Percentiles rank a stretch among this genome's conserved stretches.
Evolutionary conservation across 2,888 invertebrate genomes (phyloP).

Genomic region (Apodemia zela): DNA sequence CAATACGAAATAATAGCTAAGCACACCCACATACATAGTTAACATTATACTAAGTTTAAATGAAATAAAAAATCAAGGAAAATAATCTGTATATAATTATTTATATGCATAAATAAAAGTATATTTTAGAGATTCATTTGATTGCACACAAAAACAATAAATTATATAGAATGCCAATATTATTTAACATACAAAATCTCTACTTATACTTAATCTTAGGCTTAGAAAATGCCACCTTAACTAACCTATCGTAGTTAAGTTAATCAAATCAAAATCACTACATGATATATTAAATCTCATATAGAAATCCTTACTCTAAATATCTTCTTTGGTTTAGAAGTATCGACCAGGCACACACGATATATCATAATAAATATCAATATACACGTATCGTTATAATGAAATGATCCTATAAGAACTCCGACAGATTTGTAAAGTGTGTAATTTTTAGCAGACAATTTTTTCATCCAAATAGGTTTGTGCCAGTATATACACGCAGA

Average conservation of each 20-base stretch:
- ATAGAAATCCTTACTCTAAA: not conserved
- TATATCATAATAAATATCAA: not conserved
- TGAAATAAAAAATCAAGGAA: no score
- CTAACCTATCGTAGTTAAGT: not conserved
- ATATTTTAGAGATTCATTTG: not conserved
- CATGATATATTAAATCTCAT: not conserved
- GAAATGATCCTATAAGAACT: no score
- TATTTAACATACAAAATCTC: not conserved
- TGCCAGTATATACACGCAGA: no score
- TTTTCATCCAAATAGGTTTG: no score
- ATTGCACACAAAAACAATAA: not conserved
- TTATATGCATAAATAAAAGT: no score
- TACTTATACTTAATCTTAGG: not conserved
- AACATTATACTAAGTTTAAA: no score
- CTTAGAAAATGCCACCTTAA: not conserved
- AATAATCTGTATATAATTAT: no score
- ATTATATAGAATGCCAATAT: not conserved
- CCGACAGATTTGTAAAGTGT: no score
- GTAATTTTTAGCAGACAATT: no score
- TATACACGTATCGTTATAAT: no score
- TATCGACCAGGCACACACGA: not conserved
- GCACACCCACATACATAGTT: no score
- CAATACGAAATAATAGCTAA: no score
- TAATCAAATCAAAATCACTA: not conserved
- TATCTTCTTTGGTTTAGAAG: constrained; percentile 2